These are phyloP conservation scores for Nebria ingens DNA, from an alignment of 1,140 invertebrate species.

Conservation along the genomic window DNA sequence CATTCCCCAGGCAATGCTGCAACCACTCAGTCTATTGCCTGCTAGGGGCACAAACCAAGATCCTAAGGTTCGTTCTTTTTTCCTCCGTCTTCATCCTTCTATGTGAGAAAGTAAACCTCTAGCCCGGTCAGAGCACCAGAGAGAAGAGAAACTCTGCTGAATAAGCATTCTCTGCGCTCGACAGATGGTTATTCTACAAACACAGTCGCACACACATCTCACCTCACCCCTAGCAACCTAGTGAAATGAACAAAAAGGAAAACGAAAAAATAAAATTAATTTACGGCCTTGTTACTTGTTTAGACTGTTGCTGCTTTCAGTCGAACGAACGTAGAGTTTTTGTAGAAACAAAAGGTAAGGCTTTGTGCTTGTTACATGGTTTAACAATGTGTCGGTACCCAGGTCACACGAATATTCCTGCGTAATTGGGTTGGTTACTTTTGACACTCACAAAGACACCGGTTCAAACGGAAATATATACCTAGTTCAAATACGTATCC, in stretches of 20 bases:
- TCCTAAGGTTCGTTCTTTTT: not conserved
- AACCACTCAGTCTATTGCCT: slow-evolving; percentile 8
- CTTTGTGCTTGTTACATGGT: too few relatives aligned
- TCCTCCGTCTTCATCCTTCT: too few relatives aligned
- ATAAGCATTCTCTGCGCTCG: not conserved
- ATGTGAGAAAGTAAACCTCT: slow-evolving; percentile 3
- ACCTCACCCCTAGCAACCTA: not conserved
- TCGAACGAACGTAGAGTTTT: too few relatives aligned
- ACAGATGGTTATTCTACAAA: not conserved
- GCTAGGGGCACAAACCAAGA: not conserved
- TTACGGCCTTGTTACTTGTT: not conserved
- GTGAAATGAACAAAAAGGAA: not conserved
- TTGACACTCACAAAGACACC: too few relatives aligned
- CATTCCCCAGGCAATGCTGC: slow-evolving; percentile 3
- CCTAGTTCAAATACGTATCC: too few relatives aligned
- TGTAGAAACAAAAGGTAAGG: too few relatives aligned
- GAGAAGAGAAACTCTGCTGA: not conserved
- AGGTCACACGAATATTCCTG: too few relatives aligned
- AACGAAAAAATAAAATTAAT: not conserved
- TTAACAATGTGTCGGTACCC: too few relatives aligned
- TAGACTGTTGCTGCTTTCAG: not conserved
- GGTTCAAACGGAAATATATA: too few relatives aligned
- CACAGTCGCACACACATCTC: too few relatives aligned
- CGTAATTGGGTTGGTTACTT: too few relatives aligned
- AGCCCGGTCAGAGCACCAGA: too few relatives aligned